Evolutionary conservation across 2,113 vertebrate species (phyloP).

Genomic region (rabbit (Oryctolagus cuniculus)): mOryCun1.1 NC_091438.1:125368501-125369000

Average conservation of each 20-base stretch:
- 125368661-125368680: no score
- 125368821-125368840: background rate
- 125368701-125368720: no score
- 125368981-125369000: conserved; percentile 13
- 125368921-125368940: conserved; percentile 34
- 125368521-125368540: no score
- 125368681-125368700: no score
- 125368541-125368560: no score
- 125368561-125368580: no score
- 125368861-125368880: background rate
- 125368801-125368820: background rate
- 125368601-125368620: no score
- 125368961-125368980: background rate
- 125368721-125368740: no score
- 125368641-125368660: no score
- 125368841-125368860: background rate
- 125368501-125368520: no score
- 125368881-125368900: background rate
- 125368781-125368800: background rate
- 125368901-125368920: background rate
- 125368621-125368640: no score
- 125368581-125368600: no score
- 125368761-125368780: background rate
- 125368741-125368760: background rate
- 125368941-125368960: conserved; percentile 38